Percentiles rank a stretch among this genome's conserved stretches.
phyloP scores from a whole-genome alignment of 2,888 invertebrate genomes.

The Trachelus troglodyta region DNA sequence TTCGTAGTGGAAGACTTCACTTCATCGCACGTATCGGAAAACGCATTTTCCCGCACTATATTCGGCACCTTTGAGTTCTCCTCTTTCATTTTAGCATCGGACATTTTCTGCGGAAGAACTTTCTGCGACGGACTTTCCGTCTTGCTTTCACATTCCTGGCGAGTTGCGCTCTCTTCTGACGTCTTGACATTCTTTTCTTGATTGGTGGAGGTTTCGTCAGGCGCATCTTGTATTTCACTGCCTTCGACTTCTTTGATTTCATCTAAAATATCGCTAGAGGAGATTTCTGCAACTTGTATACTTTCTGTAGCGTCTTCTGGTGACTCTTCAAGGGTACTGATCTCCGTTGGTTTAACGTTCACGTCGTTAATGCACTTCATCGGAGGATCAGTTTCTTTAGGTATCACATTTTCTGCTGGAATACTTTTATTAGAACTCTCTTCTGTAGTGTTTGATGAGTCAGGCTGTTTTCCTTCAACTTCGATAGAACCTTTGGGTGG shows the following conservation, averaged over 20 bases:
- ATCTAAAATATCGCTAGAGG: conserved; percentile 49
- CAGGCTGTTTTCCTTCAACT: conserved; percentile 38
- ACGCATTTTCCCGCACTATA: conserved; percentile 37
- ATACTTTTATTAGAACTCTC: not conserved
- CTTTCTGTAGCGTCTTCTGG: conserved; percentile 28
- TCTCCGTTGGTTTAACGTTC: not conserved
- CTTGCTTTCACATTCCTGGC: not conserved
- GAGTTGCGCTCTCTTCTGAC: not conserved
- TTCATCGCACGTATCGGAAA: conserved; percentile 36
- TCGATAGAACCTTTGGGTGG: not conserved
- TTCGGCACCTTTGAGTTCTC: conserved; percentile 16
- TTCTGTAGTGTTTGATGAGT: conserved; percentile 35
- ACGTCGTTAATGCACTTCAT: not conserved
- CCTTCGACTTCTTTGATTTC: conserved; percentile 22
- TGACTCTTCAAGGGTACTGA: not conserved
- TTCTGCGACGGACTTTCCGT: not conserved
- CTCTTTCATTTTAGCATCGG: not conserved
- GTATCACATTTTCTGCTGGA: not conserved
- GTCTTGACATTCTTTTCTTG: not conserved
- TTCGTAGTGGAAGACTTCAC: conserved; percentile 22
- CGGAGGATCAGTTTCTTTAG: not conserved
- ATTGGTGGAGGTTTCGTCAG: not conserved
- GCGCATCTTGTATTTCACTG: not conserved
- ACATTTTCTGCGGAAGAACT: not conserved
- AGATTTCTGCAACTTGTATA: conserved; percentile 56